These are phyloP conservation scores for Ciconia boyciana DNA, from an alignment of 2,113 vertebrate species.

Conservation along the genomic window DNA sequence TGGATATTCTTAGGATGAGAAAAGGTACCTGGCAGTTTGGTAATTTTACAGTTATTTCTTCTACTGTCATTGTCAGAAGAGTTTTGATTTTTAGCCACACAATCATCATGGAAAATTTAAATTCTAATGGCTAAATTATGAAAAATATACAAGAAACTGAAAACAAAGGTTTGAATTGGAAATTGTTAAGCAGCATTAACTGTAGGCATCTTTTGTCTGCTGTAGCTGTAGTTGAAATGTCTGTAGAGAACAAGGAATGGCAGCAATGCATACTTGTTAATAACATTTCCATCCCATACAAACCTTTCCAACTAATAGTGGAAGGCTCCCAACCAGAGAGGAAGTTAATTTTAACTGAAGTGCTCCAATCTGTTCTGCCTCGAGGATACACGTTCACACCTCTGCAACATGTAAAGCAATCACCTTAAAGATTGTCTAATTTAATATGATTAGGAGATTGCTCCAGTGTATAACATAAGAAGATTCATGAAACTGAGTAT, in stretches of 20 bases:
- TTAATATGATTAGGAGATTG: constrained; percentile 39
- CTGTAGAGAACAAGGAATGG: neutral
- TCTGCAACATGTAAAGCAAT: constrained; percentile 22
- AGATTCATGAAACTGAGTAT: constrained; percentile 15
- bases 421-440: constrained; percentile 29
- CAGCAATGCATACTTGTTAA: neutral
- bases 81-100: neutral
- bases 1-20: neutral
- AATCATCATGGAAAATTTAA: neutral
- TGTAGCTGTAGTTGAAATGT: neutral
- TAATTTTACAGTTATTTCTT: neutral
- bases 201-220: neutral
- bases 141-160: neutral
- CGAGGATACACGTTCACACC: neutral
- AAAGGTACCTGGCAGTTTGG: neutral
- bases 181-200: neutral
- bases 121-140: neutral
- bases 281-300: neutral
- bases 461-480: constrained; percentile 12
- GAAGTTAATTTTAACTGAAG: constrained; percentile 25
- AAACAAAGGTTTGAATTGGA: neutral
- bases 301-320: neutral
- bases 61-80: neutral
- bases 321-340: neutral
- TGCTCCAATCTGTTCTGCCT: neutral